Evolutionary conservation across 2,888 invertebrate species (phyloP).

Genomic region (Cephalotes varians): DNA sequence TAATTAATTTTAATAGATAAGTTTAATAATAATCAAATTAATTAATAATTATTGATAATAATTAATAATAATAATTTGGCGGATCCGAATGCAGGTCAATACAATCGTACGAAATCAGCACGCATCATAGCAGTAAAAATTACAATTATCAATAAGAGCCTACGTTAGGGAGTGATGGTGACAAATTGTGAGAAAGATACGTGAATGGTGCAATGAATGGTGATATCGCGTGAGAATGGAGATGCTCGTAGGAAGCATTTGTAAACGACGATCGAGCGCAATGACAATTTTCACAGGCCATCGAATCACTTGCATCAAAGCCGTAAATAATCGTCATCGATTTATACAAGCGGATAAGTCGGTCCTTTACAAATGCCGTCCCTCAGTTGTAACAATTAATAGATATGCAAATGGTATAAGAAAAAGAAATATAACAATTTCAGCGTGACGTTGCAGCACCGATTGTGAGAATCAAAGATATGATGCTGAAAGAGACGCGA

Average conservation of each 20-base stretch:
- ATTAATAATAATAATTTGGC: slow-evolving; percentile 8
- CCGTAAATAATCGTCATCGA: not conserved
- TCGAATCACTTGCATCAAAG: not conserved
- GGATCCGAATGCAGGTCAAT: slow-evolving; percentile 57
- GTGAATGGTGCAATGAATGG: slow-evolving; percentile 63
- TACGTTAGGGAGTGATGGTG: slow-evolving; percentile 55
- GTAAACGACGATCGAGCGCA: slow-evolving; percentile 16
- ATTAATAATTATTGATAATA: slow-evolving; percentile 39
- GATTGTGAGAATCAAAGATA: slow-evolving; percentile 41
- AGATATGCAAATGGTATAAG: slow-evolving; percentile 38
- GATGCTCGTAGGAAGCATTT: slow-evolving; percentile 39
- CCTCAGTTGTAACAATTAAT: slow-evolving; percentile 23
- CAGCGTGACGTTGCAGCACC: slow-evolving; percentile 73
- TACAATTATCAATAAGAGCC: slow-evolving; percentile 60
- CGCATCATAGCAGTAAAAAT: slow-evolving; percentile 69
- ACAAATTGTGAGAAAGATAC: slow-evolving; percentile 53
- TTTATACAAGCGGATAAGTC: not conserved
- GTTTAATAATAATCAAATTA: too few relatives aligned
- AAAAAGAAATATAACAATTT: slow-evolving; percentile 26
- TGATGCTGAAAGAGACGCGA: slow-evolving; percentile 55
- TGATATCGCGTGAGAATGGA: slow-evolving; percentile 58
- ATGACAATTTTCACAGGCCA: not conserved
- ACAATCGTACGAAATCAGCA: slow-evolving; percentile 56
- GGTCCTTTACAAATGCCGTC: slow-evolving; percentile 36
- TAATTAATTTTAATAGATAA: too few relatives aligned